Base-by-base conservation (phyloP, 2,113 vertebrate genomes). In the Arothron firmamentum region DNA sequence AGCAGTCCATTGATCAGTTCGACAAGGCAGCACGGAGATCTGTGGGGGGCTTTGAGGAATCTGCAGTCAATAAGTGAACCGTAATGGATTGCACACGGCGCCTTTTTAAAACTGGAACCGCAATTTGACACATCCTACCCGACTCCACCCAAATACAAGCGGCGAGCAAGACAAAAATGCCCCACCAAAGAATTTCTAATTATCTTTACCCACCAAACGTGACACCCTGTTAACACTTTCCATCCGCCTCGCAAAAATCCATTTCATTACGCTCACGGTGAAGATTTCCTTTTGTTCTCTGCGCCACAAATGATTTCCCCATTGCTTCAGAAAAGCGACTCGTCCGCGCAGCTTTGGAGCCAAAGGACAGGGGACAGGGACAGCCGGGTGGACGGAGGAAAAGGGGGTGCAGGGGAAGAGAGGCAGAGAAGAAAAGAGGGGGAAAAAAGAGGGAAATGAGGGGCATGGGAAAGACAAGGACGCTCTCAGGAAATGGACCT, bases 291-390 rank as follows among this genome's bases (percentile, higher is more conserved):
- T 89, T 87, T 89, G 82, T 88, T 84, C 85, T 83, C 72, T 0
- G 52, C 67, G 77, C 74, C 74, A 76, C 83, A 88, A 87, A 87
- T 85, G 70, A 84, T 88, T 85, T 84, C 66, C 72, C 75, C 23
- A 65, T 80, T 56, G 72, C 78, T 84, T 80, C 85, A 85, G 78
- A 88, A 86, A 75, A 38, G 12, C 75, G 79, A 82, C 59, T 85
- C 81, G 75, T 87, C 87, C 77, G 62, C 77, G 82, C 82, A 79
- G 81, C 85, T 85, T 86, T 79, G 83, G 81, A 88, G 85, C 72
- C 71, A 80, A 87, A 86, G 75, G 85, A 89, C 73, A 63, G 66
- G 74, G 78, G 73, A 74, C 77, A 70, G 60, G 73, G 61, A 70
- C 18, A 53, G 60, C 14, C 17, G 59, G 66, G 19, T 1, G 6